Conservation (phyloP, 1,140 invertebrate species). For the Ctenoplectra terminalis region DNA sequence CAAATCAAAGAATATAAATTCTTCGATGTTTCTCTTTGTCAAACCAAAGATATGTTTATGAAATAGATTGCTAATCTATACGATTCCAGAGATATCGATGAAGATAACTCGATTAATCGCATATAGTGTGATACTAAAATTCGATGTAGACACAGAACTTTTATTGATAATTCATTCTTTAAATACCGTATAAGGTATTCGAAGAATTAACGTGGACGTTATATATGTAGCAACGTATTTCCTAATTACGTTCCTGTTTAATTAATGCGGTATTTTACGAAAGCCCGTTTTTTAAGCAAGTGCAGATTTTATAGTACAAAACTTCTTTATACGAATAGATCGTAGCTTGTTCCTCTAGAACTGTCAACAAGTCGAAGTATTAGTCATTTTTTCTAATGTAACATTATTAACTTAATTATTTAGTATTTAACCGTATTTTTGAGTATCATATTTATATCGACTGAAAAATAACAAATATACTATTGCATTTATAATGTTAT, state of each 20-base stretch:
- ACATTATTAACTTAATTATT: neutral
- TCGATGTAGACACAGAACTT: neutral
- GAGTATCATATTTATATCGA: constrained; percentile 8
- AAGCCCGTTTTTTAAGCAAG: neutral
- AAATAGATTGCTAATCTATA: neutral
- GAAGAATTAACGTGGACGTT: neutral
- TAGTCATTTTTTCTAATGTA: neutral
- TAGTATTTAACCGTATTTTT: constrained; percentile 14
- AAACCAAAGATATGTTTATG: neutral
- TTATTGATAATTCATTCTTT: neutral
- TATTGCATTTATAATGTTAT: constrained; percentile 1
- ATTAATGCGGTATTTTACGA: neutral
- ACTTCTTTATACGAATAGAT: constrained; percentile 24
- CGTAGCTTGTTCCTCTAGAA: constrained; percentile 26
- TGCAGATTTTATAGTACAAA: constrained; percentile 48
- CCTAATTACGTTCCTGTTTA: constrained; percentile 13
- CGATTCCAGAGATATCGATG: neutral
- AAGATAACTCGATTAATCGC: neutral
- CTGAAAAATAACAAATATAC: neutral
- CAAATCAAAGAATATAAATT: neutral
- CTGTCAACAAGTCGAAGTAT: constrained; percentile 2
- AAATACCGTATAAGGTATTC: neutral
- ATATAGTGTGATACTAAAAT: neutral
- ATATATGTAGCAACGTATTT: neutral
- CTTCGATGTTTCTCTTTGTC: neutral